Conservation (phyloP, 2,797 vertebrate genomes). For the Pyrocephalus nanus region DNA sequence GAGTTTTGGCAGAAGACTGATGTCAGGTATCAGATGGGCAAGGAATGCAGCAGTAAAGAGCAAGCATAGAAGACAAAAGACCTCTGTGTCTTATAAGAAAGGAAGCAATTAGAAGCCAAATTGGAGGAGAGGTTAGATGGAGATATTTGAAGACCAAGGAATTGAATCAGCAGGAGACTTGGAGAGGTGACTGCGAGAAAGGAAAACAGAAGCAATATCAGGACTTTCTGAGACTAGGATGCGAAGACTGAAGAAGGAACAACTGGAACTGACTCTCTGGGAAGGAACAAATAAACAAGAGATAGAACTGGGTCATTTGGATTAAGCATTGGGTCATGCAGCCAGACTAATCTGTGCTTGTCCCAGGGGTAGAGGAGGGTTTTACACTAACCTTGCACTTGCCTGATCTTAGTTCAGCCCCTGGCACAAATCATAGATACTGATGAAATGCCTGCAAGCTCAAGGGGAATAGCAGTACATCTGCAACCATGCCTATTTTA, state of each 20-base stretch:
- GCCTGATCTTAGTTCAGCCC: constrained; percentile 17
- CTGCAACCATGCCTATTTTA: constrained; percentile 42
- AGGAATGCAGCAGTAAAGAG: neutral
- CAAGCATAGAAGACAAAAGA: neutral
- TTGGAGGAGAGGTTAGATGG: neutral
- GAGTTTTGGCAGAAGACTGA: neutral
- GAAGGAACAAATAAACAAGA: constrained; percentile 48
- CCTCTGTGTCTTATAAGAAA: neutral
- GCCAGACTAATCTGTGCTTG: constrained; percentile 18
- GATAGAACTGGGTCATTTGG: constrained; percentile 29
- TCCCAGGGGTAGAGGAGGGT: constrained; percentile 3
- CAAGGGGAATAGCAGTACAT: constrained; percentile 37
- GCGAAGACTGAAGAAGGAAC: neutral
- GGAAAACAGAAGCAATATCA: neutral
- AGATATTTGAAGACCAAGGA: neutral
- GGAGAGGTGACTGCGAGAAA: neutral
- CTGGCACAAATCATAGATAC: constrained; percentile 6
- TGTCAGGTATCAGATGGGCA: neutral
- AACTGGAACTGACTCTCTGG: neutral
- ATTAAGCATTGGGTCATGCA: neutral
- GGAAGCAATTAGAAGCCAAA: neutral
- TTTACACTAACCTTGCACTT: neutral
- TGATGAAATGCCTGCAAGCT: constrained; percentile 35
- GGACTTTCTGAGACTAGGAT: neutral
- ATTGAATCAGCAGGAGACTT: neutral